Evolutionary conservation across 2,113 vertebrate genomes (phyloP), one percentile per base, ranked within the genome.

Genomic region (Dipodomys ordii): DNA sequence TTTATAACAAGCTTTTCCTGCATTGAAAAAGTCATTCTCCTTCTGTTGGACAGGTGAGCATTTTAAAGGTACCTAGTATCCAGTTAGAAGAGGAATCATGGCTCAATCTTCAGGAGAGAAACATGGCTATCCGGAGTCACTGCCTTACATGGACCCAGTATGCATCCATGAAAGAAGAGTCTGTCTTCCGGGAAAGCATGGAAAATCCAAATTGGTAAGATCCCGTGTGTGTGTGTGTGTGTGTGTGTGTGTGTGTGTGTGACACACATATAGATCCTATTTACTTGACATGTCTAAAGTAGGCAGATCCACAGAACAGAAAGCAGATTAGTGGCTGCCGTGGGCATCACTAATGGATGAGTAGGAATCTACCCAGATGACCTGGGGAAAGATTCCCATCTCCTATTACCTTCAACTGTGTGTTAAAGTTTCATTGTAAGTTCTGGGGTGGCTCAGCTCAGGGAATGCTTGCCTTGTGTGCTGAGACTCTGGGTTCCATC

Each of bases 21-120:
- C 92, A 78, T n/a, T 96, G 88, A 95, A 39, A 95, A 96, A 90
- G 2, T 57, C 49, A 0, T 76, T 69, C 28, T 87, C 20, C 62
- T 84, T 96, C 74, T 96, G 0, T 95, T 97, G 87, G 64, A 90
- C 96, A 98, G 98, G 69, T 97, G 72, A 97, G 92, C 91, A 83
- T 98, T 72, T 96, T 98, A 68, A 98, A 98, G 88, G 96, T 98
- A 62, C 93, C 98, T 0, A 23, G 85, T 77, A 95, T 98, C 82
- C 96, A 83, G 69, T 72, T 98, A 93, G 98, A 98, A 96, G 98
- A 98, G 60, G 97, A 98, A 83, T 97, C 98, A 0, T 98, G 98
- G 96, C 89, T 98, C 30, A 95, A 97, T 81, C 92, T 6, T 28
- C 96, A 95, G 87, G 91, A 96, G n/a, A 97, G 97, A 90, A 98